Percentiles rank a stretch among this genome's conserved stretches.
Conservation (phyloP, 2,113 vertebrate genomes). For the Plestiodon gilberti region DNA sequence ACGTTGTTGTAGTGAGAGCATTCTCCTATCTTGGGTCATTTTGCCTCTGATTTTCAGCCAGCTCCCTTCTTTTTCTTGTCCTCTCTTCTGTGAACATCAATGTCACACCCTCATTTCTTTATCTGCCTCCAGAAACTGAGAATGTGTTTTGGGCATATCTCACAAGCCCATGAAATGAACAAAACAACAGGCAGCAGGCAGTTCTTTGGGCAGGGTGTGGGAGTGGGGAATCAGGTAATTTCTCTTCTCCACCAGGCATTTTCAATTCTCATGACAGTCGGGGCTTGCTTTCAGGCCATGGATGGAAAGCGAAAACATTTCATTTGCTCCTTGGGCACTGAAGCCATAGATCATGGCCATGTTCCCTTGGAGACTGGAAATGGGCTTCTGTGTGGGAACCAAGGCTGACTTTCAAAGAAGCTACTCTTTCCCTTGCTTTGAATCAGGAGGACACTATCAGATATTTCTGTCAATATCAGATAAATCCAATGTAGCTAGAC, state of each 20-base stretch:
- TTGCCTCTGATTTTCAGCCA: neutral
- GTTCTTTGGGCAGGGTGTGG: neutral
- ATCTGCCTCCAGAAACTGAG: neutral
- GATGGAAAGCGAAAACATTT: constrained; percentile 60
- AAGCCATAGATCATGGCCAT: constrained; percentile 62
- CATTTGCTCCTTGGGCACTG: constrained; percentile 41
- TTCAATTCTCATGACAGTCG: constrained; percentile 43
- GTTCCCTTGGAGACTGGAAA: constrained; percentile 52
- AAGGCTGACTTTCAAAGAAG: constrained; percentile 46
- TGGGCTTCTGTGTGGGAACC: neutral
- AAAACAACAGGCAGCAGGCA: rapidly evolving
- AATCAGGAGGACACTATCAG: constrained; percentile 42
- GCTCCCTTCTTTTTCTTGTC: neutral
- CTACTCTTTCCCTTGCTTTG: constrained; percentile 43
- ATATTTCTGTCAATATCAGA: constrained; percentile 47
- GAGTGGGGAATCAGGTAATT: neutral
- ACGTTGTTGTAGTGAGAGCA: no score
- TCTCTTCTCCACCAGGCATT: neutral
- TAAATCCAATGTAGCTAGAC: constrained; percentile 39
- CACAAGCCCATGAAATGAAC: neutral
- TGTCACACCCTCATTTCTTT: neutral
- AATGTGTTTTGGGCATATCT: neutral
- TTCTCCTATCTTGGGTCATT: neutral
- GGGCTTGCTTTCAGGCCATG: constrained; percentile 33
- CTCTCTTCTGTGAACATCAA: neutral